Base-by-base conservation (phyloP, 2,797 vertebrate species). In the Xenentodon cancila region DNA sequence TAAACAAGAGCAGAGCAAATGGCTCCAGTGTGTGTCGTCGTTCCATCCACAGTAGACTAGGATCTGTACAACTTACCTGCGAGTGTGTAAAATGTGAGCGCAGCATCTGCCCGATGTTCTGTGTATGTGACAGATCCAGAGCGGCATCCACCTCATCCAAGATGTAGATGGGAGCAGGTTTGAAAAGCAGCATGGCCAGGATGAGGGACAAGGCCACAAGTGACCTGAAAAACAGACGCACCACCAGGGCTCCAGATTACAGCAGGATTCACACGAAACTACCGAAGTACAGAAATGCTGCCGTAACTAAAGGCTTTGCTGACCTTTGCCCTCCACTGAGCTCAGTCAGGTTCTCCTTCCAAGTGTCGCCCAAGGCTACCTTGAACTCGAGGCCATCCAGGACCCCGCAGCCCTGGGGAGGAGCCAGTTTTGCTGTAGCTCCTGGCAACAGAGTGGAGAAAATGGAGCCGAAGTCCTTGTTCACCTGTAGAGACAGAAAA, bases 41-140 rank as follows among this genome's bases (percentile, higher is more conserved):
- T n/a, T n/a, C n/a, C n/a, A n/a, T n/a, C n/a, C n/a, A n/a, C n/a
- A n/a, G n/a, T n/a, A n/a, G n/a, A n/a, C n/a, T n/a, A n/a, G n/a
- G n/a, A n/a, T n/a, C n/a, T n/a, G n/a, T n/a, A n/a, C 0, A 45
- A 46, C 57, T 57, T 51, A 98, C 98, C 95, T 99, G 97, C 0
- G 97, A 99, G 72, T 94, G 96, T 51, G 79, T 94, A 76, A 99
- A 99, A 71, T 99, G 97, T 9, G 94, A 91, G 12, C 93, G 92
- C 71, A 99, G 91, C 97, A 99, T 99, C 80, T 97, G 96, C 4
- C 97, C 97, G 12, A 99, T 99, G 81, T 99, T 99, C 85, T 99
- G 97, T 0, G 98, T 99, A 71, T 99, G 98, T 0, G 96, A 99
- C 27, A 99, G 96, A 87, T 99, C 98, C 70, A 99, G 92, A 2